These are phyloP conservation scores for Drosophila mulleri DNA, from an alignment of 2,888 invertebrate species.

Conservation along the genomic window DNA sequence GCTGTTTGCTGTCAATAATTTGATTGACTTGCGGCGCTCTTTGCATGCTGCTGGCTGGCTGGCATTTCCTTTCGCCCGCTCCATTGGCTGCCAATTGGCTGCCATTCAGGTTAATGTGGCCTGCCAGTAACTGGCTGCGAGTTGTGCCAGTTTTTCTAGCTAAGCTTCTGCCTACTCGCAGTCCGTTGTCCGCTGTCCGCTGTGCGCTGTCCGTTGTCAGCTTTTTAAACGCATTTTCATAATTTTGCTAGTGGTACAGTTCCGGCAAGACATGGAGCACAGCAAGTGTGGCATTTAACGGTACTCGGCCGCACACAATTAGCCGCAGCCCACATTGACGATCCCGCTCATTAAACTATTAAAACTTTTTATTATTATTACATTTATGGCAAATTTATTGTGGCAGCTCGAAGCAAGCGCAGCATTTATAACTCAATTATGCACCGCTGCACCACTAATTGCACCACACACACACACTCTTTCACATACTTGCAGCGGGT, in stretches of 20 bases:
- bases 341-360: constrained; percentile 60
- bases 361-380: constrained; percentile 67
- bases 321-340: constrained; percentile 31
- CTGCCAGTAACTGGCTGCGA: constrained; percentile 45
- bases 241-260: constrained; percentile 69
- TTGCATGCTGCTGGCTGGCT: constrained; percentile 55
- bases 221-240: constrained; percentile 72
- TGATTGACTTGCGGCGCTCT: constrained; percentile 77
- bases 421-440: constrained; percentile 73
- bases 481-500: background rate
- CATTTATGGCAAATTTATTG: constrained; percentile 54
- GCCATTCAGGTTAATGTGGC: constrained; percentile 76
- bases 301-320: constrained; percentile 62
- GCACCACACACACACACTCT: constrained; percentile 29
- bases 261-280: constrained; percentile 53
- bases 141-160: constrained; percentile 68
- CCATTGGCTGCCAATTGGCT: constrained; percentile 62
- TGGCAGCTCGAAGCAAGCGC: constrained; percentile 1
- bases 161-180: constrained; percentile 20
- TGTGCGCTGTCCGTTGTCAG: constrained; percentile 4
- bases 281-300: constrained; percentile 72
- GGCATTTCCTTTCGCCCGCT: constrained; percentile 61
- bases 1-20: constrained; percentile 68
- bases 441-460: constrained; percentile 38
- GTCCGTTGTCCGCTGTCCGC: constrained; percentile 1